Conservation (phyloP, 2,113 vertebrate species). For the Oryzias javanicus region DNA sequence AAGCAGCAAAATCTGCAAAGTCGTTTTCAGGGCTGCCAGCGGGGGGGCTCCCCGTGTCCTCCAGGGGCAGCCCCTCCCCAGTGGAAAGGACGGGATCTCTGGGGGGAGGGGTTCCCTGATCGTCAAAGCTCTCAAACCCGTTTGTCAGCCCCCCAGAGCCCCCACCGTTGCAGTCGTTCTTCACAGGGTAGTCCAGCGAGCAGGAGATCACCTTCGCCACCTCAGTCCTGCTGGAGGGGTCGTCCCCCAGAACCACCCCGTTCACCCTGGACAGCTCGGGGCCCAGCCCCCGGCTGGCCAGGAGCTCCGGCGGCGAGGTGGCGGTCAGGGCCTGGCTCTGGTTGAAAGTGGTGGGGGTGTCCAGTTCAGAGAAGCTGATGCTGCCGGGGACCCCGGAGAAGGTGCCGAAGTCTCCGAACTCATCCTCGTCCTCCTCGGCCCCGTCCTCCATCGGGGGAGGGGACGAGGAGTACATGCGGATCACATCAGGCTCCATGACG, state of each 20-base stretch:
- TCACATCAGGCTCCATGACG: slow-evolving; percentile 95
- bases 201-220: slow-evolving; percentile 53
- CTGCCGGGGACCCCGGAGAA: slow-evolving; percentile 87
- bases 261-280: slow-evolving; percentile 74
- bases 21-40: slow-evolving; percentile 72
- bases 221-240: slow-evolving; percentile 67
- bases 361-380: slow-evolving; percentile 89
- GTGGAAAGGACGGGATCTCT: slow-evolving; percentile 45
- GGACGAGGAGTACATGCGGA: slow-evolving; percentile 95
- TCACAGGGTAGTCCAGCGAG: slow-evolving; percentile 47
- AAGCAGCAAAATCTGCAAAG: slow-evolving; percentile 89
- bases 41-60: slow-evolving; percentile 59
- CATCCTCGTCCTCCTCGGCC: slow-evolving; percentile 88
- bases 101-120: slow-evolving; percentile 57
- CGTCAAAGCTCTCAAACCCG: slow-evolving; percentile 80
- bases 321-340: slow-evolving; percentile 65
- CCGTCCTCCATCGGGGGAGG: slow-evolving; percentile 93
- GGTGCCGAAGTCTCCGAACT: slow-evolving; percentile 92
- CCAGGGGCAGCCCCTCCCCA: slow-evolving; percentile 66
- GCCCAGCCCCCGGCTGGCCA: slow-evolving; percentile 71
- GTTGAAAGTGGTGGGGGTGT: slow-evolving; percentile 80
- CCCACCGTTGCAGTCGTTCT: slow-evolving; percentile 80
- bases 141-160: slow-evolving; percentile 87
- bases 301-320: slow-evolving; percentile 78
- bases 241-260: slow-evolving; percentile 72